Evolutionary conservation across 2,888 invertebrate species (phyloP), one percentile per base, ranked within the genome.

Genomic region (Plagiodera versicolora): DNA sequence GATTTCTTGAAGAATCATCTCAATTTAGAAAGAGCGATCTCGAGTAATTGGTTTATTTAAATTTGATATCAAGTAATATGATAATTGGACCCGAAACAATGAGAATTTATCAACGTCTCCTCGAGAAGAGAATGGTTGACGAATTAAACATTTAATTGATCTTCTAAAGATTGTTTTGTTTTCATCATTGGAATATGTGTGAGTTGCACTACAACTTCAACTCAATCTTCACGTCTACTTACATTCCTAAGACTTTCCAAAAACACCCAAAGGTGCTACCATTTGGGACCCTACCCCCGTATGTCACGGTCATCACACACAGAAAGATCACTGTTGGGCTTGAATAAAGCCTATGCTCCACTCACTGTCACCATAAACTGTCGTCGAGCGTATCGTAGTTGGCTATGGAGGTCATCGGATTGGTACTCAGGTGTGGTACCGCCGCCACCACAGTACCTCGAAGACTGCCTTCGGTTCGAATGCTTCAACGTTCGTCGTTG

Each of bases 231-330:
- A n/a, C n/a, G n/a, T n/a, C n/a, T 56, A 75, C 75, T 76, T 71
- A 77, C 76, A 75, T 72, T 69, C 74, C 75, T n/a, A 77, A 65
- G 30, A 76, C 75, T 83, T 90, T 88, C 93, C 93, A 94, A 83
- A 94, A 94, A 82, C 93, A 93, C 78, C 94, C 94, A 79, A 94
- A 94, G 82, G 90, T 91, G 84, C 93, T 93, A 78, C 93, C 93
- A 81, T 94, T 94, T 70, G 94, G 93, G 76, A 94, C 94, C 82
- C 92, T 91, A 76, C 92, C 91, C 74, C 92, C 91, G 83, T 94
- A 94, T 61, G 93, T 92, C 77, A 94, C 89, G 77, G 94, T 94
- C 94, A 94, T 94, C 48, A 3, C 20, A 16, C 47, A 3, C n/a
- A n/a, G n/a, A n/a, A n/a, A n/a, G 14, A 14, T 14, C 39, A 39